phyloP scores from a whole-genome alignment of 2,797 vertebrate species.

The Hemitrygon akajei region DNA sequence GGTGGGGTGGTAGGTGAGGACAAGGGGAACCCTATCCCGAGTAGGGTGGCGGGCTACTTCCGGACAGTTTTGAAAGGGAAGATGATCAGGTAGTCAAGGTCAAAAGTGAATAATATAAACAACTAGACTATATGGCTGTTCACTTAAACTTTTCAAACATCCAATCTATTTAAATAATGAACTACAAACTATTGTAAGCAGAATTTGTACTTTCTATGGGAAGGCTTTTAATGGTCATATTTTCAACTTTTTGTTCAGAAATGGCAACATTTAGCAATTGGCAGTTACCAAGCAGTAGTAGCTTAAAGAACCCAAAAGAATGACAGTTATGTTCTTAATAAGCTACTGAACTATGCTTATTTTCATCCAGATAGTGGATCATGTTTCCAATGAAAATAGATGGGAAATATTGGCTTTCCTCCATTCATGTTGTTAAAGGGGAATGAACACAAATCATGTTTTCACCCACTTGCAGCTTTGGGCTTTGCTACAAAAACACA shows the following conservation, averaged over 20 bases:
- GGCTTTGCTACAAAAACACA: not conserved
- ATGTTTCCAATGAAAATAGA: not conserved
- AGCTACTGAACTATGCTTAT: not conserved
- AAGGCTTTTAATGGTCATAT: not conserved
- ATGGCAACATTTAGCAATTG: not conserved
- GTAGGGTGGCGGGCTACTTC: too few species aligned
- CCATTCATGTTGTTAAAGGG: not conserved
- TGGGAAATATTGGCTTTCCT: not conserved
- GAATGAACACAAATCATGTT: not conserved
- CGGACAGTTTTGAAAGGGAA: not conserved
- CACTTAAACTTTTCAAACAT: not conserved
- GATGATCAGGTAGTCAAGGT: not conserved
- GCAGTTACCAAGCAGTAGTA: not conserved
- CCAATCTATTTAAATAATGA: not conserved
- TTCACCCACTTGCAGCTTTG: not conserved
- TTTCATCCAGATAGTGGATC: not conserved
- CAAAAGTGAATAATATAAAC: not conserved
- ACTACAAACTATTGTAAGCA: not conserved
- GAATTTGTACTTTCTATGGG: not conserved
- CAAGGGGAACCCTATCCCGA: too few species aligned
- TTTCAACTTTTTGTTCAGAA: not conserved
- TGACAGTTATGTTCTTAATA: not conserved
- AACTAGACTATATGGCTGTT: not conserved
- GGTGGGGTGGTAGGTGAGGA: too few species aligned
- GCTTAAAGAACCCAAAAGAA: not conserved